Percentiles rank a stretch among this genome's conserved stretches.
These are phyloP conservation scores for Pseudopipra pipra DNA, from an alignment of 2,113 vertebrate species.

Conservation along the genomic window DNA sequence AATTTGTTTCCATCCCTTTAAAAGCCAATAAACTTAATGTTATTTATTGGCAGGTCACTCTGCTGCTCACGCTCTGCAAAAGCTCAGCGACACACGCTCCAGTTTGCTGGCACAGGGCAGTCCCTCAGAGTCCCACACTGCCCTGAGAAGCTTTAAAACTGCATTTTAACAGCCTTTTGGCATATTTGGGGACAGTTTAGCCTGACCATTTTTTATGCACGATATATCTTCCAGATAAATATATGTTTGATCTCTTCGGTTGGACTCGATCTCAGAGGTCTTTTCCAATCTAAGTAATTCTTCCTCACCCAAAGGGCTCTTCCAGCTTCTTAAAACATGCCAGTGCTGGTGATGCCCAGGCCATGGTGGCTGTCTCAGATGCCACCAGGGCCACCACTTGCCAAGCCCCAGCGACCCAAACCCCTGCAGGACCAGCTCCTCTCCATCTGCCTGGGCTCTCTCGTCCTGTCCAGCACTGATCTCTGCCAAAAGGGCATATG, in stretches of 20 bases:
- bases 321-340: neutral
- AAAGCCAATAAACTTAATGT: neutral
- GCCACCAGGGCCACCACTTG: neutral
- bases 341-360: neutral
- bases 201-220: accelerated
- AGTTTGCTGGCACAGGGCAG: neutral
- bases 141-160: neutral
- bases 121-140: neutral
- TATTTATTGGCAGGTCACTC: neutral
- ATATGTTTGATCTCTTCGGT: neutral
- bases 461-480: accelerated
- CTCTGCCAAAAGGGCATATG: accelerated
- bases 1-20: neutral
- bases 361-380: accelerated
- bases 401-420: accelerated
- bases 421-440: accelerated
- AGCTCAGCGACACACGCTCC: accelerated
- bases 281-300: neutral
- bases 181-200: accelerated
- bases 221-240: neutral
- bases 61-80: neutral
- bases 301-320: neutral
- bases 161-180: neutral
- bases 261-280: neutral
- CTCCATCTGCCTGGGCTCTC: neutral